Evolutionary conservation across 2,113 vertebrate species (phyloP).

Genomic region (Osmerus eperlanus): DNA sequence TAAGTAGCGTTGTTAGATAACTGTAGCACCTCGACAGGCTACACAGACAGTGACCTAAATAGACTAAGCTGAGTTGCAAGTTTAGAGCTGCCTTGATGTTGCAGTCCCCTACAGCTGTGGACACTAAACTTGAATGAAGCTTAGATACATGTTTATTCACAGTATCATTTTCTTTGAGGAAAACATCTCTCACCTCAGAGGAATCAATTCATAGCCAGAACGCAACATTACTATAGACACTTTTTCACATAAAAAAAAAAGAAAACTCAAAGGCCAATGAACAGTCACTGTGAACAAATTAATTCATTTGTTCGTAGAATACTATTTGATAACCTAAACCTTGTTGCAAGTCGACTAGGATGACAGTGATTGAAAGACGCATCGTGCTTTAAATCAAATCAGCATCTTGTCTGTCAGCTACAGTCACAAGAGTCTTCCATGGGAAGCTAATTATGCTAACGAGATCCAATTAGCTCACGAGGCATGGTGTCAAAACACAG

Average conservation of each 20-base stretch:
- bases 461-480: constrained; percentile 52
- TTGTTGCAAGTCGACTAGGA: neutral
- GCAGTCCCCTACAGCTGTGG: neutral
- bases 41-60: neutral
- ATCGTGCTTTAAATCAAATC: constrained; percentile 6
- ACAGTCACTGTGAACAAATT: too few relatives aligned
- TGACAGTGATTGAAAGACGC: neutral
- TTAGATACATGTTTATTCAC: neutral
- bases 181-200: neutral
- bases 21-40: neutral
- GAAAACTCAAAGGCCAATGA: too few relatives aligned
- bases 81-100: neutral
- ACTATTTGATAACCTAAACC: neutral
- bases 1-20: too few relatives aligned
- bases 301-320: neutral
- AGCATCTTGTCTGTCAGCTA: constrained; percentile 41
- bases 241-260: too few relatives aligned
- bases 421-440: constrained; percentile 44
- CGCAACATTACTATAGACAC: too few relatives aligned
- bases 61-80: constrained; percentile 4
- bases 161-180: neutral
- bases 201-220: too few relatives aligned
- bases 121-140: neutral
- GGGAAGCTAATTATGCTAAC: constrained; percentile 51
- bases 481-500: constrained; percentile 12